Base-by-base conservation (phyloP, 2,888 invertebrate genomes). In the Spisula solida region DNA sequence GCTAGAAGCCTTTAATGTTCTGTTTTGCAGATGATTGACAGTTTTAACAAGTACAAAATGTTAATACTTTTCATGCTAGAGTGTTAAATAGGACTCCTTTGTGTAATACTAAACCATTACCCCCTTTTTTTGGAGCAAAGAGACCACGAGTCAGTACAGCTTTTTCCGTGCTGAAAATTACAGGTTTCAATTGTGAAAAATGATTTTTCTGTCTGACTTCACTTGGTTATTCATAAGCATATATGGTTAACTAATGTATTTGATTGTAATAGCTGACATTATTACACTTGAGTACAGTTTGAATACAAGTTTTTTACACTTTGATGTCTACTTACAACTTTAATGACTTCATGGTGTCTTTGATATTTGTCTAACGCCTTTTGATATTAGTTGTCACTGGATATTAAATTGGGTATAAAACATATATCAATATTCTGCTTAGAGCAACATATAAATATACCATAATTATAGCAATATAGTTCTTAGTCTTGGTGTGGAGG, bases 231-330 rank as follows among this genome's bases (percentile, higher is more conserved):
- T 66, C n/a, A 66, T n/a, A 25, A 25, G n/a, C 60, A 25, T 25
- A 66, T 66, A 25, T 66, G 60, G 1, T 25, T 66, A 25, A 66
- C 60, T 66, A 66, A 66, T 25, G 60, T 66, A 4, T 66, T 66
- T 66, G 60, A 66, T 1, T 66, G 60, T 66, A 25, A 82, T 70
- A 70, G 70, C 47, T 31, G 31, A 41, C 47, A 83, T 83, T 83
- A 83, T 75, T 83, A 31, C 83, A 75, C 83, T 51, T 83, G 75
- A 75, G 25, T 83, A 29, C n/a, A 51, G 75, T 48, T 70, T 83
- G 31, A 75, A 51, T 83, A 75, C 75, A 29, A 47, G 25, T 29
- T 70, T 83, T n/a, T 75, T 75, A 75, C 75, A 75, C 83, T 70
- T 70, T 83, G 75, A 75, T 34, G 75, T 75, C 34, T 75, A 12